Evolutionary conservation across 2,113 vertebrate species (phyloP).

Genomic region (Solea senegalensis): DNA sequence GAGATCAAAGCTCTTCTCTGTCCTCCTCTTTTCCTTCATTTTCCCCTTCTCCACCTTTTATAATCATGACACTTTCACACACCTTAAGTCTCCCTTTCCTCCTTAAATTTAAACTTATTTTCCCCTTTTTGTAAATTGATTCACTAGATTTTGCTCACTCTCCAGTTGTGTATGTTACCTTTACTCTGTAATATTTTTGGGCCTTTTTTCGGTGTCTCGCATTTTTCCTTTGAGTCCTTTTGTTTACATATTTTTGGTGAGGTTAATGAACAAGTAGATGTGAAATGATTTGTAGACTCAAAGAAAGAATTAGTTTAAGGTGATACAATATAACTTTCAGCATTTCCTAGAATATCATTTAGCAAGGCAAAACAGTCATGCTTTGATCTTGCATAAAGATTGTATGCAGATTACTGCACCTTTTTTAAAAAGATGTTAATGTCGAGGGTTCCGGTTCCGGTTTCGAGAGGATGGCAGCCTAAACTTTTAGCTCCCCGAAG

Average conservation of each 20-base stretch:
- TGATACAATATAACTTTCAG: slow-evolving; percentile 9
- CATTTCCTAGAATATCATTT: slow-evolving; percentile 21
- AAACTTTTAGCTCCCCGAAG: too few relatives aligned
- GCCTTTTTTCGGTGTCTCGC: neutral
- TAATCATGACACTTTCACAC: slow-evolving; percentile 43
- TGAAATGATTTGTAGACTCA: neutral
- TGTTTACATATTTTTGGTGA: neutral
- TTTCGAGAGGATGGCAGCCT: too few relatives aligned
- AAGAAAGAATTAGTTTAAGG: neutral
- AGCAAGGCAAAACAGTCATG: slow-evolving; percentile 36
- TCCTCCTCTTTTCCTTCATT: slow-evolving; percentile 25
- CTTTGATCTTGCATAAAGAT: slow-evolving; percentile 39
- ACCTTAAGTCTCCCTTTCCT: slow-evolving; percentile 40
- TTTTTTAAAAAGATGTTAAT: neutral
- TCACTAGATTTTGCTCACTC: neutral
- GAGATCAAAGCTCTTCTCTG: slow-evolving; percentile 66
- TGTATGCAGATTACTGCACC: slow-evolving; percentile 34
- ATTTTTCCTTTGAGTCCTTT: neutral
- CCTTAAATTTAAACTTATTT: neutral
- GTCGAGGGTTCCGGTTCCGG: too few relatives aligned
- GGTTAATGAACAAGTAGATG: neutral
- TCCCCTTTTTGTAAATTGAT: neutral
- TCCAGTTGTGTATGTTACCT: neutral
- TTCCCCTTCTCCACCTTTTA: slow-evolving; percentile 20
- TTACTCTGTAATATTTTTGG: neutral